These are phyloP conservation scores for Anarrhichthys ocellatus DNA, from an alignment of 2,113 vertebrate genomes.

Conservation along the genomic window DNA sequence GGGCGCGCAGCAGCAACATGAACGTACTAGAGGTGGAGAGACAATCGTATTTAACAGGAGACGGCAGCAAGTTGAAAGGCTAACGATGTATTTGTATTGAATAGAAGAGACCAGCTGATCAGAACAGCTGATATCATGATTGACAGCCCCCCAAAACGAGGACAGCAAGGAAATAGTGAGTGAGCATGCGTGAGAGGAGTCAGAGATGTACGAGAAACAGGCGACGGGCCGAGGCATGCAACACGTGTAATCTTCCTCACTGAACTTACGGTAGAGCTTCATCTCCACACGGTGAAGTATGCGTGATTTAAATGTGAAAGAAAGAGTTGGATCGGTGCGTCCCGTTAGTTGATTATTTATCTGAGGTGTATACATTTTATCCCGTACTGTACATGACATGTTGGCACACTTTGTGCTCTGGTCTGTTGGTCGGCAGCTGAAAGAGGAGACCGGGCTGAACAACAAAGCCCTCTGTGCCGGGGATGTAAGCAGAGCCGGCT, in stretches of 20 bases:
- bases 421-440: constrained; percentile 66
- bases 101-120: no score
- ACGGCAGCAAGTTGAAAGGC: no score
- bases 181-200: neutral
- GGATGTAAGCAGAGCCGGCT: constrained; percentile 74
- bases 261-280: neutral
- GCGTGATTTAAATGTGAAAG: neutral
- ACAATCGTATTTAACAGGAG: no score
- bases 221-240: neutral
- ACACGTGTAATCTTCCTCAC: neutral
- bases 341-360: constrained; percentile 1
- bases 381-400: neutral
- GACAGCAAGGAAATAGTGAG: no score
- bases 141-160: no score
- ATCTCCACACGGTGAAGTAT: neutral
- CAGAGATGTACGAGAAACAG: neutral
- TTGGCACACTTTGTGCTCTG: constrained; percentile 43
- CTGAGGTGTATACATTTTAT: neutral
- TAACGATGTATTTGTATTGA: no score
- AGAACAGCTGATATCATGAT: no score
- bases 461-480: constrained; percentile 74
- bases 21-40: no score
- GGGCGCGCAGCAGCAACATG: no score
- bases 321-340: neutral
- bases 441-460: constrained; percentile 73